Base-by-base conservation (phyloP, 2,113 vertebrate genomes). In the Ginglymostoma cirratum region DNA sequence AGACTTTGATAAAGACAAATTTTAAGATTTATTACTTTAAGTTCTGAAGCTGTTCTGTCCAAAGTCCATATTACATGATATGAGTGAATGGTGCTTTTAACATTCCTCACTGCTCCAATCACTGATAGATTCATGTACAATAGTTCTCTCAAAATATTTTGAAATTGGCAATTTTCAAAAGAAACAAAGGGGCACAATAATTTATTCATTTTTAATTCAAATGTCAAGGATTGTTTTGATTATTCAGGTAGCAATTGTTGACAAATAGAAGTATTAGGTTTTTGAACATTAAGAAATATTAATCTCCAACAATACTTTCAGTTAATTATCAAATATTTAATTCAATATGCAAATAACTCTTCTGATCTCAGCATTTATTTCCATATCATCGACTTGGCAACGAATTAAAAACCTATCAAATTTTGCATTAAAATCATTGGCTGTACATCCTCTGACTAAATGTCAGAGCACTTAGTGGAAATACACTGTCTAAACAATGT, bases 351-450 rank as follows among this genome's bases (percentile, higher is more conserved):
- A 70, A 24, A 72, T 70, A 45, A 48, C 17, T 95, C 42, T 48
- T 45, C 67, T 48, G 17, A 1, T 52, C 42, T 72, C 94, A 72
- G 30, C 45, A 30, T 76, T 52, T 70, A 61, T 61, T 52, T 93
- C 12, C 69, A 21, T 70, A 72, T 95, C 69, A 72, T 72, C 52
- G 94, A 72, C 69, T 95, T 61, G 23, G 42, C 94, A 72, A 45
- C 67, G 52, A 95, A 76, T 95, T 72, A 95, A 72, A 95, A 76
- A 45, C 42, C 45, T 17, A 95, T 38, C 67, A 95, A 52, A 72
- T 95, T 95, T 38, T 52, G 23, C 69, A 76, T 52, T 72, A 45
- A 95, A 95, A 95, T 72, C 69, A 72, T 27, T 52, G 94, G 67
- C 27, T 45, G 42, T 30, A 72, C 27, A 70, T 72, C 94, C 67